Base-by-base conservation (phyloP, 1,140 invertebrate genomes). In the Euwallacea fornicatus region DNA sequence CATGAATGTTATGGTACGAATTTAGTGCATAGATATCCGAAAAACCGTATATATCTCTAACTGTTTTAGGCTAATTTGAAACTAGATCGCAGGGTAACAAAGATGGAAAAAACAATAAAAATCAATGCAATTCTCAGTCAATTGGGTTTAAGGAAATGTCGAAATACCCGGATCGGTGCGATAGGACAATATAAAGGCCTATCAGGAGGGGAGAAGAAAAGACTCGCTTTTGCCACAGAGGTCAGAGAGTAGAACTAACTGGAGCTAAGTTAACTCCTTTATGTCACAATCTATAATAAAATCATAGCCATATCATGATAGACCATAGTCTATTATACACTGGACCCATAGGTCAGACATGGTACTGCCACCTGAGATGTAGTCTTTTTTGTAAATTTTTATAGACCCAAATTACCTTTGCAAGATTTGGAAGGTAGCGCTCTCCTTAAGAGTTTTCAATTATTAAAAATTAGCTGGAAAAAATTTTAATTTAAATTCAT, bases 161-260 rank as follows among this genome's bases (percentile, higher is more conserved):
- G 86, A 6, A 83, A 91, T 66, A 91, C 90, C 0, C 82, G 88
- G 33, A 98, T 98, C 69, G 95, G 94, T 11, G 84, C 86, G 2
- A 85, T 84, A 7, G 88, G 88, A 55, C 82, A 86, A 44, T 81
- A 84, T 2, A 96, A 96, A 81, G 91, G 95, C 0, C 86, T 98
- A 0, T 98, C 96, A 0, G 96, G 96, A 0, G 97, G 97, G 0
- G 97, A 99, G 81, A 91, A 90, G 77, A 98, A 97, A 76, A 84
- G 97, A 58, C 82, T 99, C 9, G 89, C 96, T 0, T 98, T 98
- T 81, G 97, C 95, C 7, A 91, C 93, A 4, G 96, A 98, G 84
- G 93, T 94, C 81, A 78, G 46, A 50, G 46, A 50, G 6, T 6
- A 50, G 46, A 4, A 50, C 9, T 13, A 50, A 10, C 2, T 6